These are phyloP conservation scores for Paratrypauchen microcephalus DNA, from an alignment of 2,797 vertebrate genomes.

Conservation along the genomic window DNA sequence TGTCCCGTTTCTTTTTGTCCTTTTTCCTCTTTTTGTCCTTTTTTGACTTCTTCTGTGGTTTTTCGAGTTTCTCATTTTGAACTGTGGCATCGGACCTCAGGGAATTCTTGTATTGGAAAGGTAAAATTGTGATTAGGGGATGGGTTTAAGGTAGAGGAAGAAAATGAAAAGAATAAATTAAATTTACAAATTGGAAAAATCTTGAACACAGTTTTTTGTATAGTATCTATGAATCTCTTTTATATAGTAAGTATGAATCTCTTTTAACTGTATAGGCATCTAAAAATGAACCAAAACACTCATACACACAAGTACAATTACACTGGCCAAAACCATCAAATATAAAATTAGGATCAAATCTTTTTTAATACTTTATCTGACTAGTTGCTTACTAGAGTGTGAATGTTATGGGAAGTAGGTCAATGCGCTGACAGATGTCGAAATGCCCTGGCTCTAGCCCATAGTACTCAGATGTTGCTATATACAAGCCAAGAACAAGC, in stretches of 20 bases:
- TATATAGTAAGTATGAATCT: background rate
- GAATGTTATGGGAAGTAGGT: conserved; percentile 65
- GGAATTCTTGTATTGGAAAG: conserved; percentile 57
- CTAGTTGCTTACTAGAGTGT: conserved; percentile 41
- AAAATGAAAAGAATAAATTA: conserved; percentile 32
- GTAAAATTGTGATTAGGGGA: conserved; percentile 29
- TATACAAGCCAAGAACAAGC: conserved; percentile 60
- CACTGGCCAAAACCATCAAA: background rate
- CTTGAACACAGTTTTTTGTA: background rate
- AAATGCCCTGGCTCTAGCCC: conserved; percentile 55
- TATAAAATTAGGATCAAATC: background rate
- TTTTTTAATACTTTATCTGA: conserved; percentile 12
- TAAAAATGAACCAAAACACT: background rate
- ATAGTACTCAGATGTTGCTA: conserved; percentile 65
- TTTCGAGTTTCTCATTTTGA: conserved; percentile 53
- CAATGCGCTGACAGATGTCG: conserved; percentile 67
- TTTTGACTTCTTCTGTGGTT: conserved; percentile 53
- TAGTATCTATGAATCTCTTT: background rate
- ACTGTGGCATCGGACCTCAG: conserved; percentile 43
- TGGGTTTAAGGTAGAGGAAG: conserved; percentile 39
- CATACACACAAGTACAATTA: background rate
- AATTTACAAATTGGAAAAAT: conserved; percentile 1
- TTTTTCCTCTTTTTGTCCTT: conserved; percentile 75
- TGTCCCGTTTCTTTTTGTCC: conserved; percentile 77
- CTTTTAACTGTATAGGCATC: background rate